Percentiles rank a stretch among this genome's conserved stretches.
Conservation (phyloP, 2,888 invertebrate species). For the Allolobophora icterica region DNA sequence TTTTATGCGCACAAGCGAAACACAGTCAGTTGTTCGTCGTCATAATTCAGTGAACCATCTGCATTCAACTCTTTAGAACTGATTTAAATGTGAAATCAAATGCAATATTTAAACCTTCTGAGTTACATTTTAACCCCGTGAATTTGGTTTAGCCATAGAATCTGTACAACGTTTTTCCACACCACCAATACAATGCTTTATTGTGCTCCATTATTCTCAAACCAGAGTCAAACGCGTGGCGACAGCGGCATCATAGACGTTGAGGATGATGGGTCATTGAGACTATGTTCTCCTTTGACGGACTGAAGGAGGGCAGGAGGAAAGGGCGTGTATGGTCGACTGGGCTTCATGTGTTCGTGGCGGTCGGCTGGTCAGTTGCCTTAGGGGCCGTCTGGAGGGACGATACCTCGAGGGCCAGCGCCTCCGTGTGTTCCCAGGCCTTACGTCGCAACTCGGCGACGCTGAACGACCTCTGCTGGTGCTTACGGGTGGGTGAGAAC, state of each 20-base stretch:
- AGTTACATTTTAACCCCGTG: neutral
- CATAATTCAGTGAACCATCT: neutral
- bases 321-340: neutral
- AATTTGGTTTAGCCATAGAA: neutral
- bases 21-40: too few species aligned
- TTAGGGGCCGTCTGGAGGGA: neutral
- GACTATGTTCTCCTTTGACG: neutral
- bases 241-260: neutral
- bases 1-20: too few species aligned
- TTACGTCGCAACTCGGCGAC: slow-evolving; percentile 89
- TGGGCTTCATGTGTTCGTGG: neutral
- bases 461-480: slow-evolving; percentile 70
- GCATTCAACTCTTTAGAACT: neutral
- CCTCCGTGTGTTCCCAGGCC: slow-evolving; percentile 93
- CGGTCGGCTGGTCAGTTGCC: neutral
- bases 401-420: slow-evolving; percentile 61
- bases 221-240: neutral
- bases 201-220: neutral
- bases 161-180: neutral
- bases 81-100: neutral
- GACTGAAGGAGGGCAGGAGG: neutral
- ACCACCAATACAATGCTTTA: neutral
- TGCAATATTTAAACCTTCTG: neutral
- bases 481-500: slow-evolving; percentile 40
- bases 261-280: neutral